These are phyloP conservation scores for Daphoenositta chrysoptera DNA, from an alignment of 2,113 vertebrate genomes.

Conservation along the genomic window DNA sequence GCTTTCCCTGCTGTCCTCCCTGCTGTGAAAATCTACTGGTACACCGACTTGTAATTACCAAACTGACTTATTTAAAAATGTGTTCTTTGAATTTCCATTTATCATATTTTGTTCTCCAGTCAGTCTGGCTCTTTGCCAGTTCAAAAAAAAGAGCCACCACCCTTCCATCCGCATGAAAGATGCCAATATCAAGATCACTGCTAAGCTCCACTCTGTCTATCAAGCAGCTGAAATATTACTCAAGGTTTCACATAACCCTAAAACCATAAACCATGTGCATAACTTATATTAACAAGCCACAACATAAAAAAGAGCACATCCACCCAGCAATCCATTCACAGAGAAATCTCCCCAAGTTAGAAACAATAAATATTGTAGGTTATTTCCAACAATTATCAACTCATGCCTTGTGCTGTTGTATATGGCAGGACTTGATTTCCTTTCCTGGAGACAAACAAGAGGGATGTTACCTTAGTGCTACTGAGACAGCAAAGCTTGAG, in stretches of 20 bases:
- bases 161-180: background rate
- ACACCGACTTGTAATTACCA: constrained; percentile 8
- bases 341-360: background rate
- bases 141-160: background rate
- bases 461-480: background rate
- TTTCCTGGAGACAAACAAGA: background rate
- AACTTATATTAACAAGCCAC: background rate
- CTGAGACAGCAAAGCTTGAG: background rate
- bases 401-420: background rate
- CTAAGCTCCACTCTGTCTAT: background rate
- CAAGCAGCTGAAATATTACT: background rate
- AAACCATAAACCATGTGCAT: background rate
- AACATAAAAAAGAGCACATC: background rate
- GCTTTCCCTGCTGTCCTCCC: constrained; percentile 8
- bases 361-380: background rate
- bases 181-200: background rate
- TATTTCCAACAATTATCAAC: background rate
- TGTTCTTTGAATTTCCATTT: background rate
- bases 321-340: background rate
- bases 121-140: background rate
- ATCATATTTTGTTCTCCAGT: background rate
- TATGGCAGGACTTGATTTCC: background rate
- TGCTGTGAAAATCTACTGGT: constrained; percentile 33
- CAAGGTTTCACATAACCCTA: background rate
- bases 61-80: constrained; percentile 20